phyloP scores from a whole-genome alignment of 2,797 vertebrate genomes.

The Falco biarmicus region DNA sequence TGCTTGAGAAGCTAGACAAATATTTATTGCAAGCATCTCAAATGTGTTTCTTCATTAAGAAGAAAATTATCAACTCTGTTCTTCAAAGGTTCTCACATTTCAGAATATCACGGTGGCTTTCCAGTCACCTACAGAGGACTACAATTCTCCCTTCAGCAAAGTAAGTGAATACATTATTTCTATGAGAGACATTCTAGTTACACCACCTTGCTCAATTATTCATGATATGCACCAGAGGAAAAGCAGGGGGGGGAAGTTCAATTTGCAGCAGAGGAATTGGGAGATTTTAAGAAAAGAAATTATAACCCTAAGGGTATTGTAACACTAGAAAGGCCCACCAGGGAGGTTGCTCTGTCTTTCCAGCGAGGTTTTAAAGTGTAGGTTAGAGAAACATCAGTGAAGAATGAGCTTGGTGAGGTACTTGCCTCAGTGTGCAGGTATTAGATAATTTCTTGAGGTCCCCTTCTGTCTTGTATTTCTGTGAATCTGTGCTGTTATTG shows the following conservation, averaged over 20 bases:
- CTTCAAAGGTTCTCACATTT: background rate
- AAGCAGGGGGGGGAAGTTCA: background rate
- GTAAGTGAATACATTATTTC: slow-evolving; percentile 1
- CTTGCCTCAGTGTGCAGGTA: background rate
- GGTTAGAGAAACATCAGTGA: background rate
- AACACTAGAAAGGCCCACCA: background rate
- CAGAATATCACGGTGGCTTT: background rate
- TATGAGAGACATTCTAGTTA: background rate
- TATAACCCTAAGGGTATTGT: background rate
- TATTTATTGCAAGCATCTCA: background rate
- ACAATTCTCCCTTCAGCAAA: background rate
- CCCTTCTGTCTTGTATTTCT: background rate
- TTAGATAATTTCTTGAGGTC: background rate
- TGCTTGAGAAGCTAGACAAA: background rate
- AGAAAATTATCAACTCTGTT: background rate
- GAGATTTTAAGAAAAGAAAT: slow-evolving; percentile 19
- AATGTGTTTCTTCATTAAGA: background rate
- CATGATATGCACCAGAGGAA: background rate
- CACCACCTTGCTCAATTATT: background rate
- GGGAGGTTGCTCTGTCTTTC: background rate
- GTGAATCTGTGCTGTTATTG: background rate
- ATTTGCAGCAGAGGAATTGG: background rate
- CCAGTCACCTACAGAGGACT: background rate
- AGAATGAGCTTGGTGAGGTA: background rate
- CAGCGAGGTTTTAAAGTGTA: background rate